Conservation (phyloP, 2,797 vertebrate genomes). For the Myripristis murdjan region DNA sequence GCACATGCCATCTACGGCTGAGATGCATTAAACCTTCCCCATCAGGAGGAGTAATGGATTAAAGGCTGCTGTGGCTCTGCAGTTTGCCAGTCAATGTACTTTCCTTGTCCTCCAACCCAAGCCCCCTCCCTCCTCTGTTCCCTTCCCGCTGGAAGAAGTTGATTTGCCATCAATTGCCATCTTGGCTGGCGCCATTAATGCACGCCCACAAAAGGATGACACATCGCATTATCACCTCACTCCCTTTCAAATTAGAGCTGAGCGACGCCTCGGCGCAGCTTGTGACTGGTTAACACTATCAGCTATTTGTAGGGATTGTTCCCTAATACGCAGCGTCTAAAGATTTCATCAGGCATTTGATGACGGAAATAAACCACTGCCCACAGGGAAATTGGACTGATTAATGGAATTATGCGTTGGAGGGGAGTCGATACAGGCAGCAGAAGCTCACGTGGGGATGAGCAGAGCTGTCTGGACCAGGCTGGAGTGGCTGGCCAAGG, state of each 20-base stretch:
- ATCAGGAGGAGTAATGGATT: conserved; percentile 92
- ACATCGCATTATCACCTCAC: conserved; percentile 91
- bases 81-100: conserved; percentile 93
- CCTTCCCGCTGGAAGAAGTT: conserved; percentile 88
- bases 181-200: conserved; percentile 93
- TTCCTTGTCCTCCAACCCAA: conserved; percentile 84
- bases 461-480: conserved; percentile 68
- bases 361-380: conserved; percentile 92
- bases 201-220: conserved; percentile 92
- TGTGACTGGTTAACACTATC: conserved; percentile 92
- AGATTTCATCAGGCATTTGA: conserved; percentile 93
- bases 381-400: conserved; percentile 91
- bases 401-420: conserved; percentile 90
- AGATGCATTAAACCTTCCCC: conserved; percentile 93
- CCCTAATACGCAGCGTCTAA: conserved; percentile 90
- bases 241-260: conserved; percentile 94
- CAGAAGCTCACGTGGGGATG: conserved; percentile 74
- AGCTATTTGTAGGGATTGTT: conserved; percentile 88
- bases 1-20: conserved; percentile 82
- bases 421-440: conserved; percentile 81
- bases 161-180: conserved; percentile 91
- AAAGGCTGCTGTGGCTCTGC: conserved; percentile 90
- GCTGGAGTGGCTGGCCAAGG: conserved; percentile 43
- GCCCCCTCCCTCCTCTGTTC: conserved; percentile 57
- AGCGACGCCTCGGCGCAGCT: conserved; percentile 90